Conservation (phyloP, 2,888 invertebrate species). For the Heliconius erato region DNA sequence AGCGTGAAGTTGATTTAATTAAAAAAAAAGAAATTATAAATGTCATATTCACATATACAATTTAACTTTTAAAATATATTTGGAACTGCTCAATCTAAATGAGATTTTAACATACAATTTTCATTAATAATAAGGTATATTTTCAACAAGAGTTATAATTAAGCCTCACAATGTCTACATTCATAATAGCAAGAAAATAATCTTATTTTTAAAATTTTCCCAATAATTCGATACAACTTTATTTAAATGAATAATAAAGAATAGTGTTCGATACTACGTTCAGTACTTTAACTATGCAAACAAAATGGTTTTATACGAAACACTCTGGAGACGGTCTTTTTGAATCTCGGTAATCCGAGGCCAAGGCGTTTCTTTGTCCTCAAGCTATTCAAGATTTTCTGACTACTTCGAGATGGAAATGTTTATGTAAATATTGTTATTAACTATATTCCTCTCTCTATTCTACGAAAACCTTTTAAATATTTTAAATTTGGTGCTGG, state of each 20-base stretch:
- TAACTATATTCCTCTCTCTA: conserved; percentile 47
- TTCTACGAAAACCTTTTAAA: neutral
- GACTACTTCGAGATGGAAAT: conserved; percentile 49
- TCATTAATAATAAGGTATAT: neutral
- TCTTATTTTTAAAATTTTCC: neutral
- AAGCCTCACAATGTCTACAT: too few species aligned
- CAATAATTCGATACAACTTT: neutral
- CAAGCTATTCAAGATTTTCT: conserved; percentile 47
- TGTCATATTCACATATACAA: too few species aligned
- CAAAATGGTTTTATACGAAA: conserved; percentile 56
- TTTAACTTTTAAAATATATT: neutral
- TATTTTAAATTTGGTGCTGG: neutral
- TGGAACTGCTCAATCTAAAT: neutral
- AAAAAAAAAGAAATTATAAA: too few species aligned
- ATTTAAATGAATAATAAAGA: neutral
- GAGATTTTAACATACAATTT: neutral
- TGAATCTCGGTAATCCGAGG: conserved; percentile 62
- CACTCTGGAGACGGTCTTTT: conserved; percentile 71
- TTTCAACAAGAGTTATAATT: neutral
- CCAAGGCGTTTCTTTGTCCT: conserved; percentile 30
- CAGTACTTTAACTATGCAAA: conserved; percentile 16
- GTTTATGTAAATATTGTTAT: conserved; percentile 52
- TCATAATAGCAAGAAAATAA: neutral
- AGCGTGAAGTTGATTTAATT: too few species aligned
- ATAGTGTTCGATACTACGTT: neutral